These are phyloP conservation scores for Cistogaster globosa DNA, from an alignment of 2,888 invertebrate species.

Conservation along the genomic window DNA sequence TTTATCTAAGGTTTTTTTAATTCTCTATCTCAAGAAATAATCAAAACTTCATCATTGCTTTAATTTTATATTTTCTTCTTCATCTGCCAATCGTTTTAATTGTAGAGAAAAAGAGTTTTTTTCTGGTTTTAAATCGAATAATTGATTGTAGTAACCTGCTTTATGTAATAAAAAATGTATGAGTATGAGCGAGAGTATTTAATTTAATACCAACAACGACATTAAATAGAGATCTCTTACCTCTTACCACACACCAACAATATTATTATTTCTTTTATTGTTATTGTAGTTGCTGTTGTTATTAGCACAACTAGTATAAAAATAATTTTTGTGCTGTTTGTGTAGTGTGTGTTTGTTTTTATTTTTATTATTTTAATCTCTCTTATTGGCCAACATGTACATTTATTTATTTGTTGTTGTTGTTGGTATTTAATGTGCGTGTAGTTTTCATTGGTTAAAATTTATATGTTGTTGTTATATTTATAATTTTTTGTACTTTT, in stretches of 20 bases:
- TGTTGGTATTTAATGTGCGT: slow-evolving; percentile 72
- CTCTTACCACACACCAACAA: slow-evolving; percentile 51
- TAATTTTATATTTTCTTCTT: slow-evolving; percentile 28
- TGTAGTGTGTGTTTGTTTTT: slow-evolving; percentile 22
- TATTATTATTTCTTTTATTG: slow-evolving; percentile 14
- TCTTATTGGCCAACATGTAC: slow-evolving; percentile 70
- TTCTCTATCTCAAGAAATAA: not conserved
- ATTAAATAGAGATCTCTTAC: slow-evolving; percentile 49
- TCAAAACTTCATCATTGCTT: slow-evolving; percentile 23
- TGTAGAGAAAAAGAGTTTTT: slow-evolving; percentile 28
- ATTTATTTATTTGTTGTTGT: slow-evolving; percentile 64
- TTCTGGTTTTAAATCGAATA: slow-evolving; percentile 10
- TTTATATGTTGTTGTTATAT: slow-evolving; percentile 50
- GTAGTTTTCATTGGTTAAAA: slow-evolving; percentile 72
- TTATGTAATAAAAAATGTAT: slow-evolving; percentile 51
- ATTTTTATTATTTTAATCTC: slow-evolving; percentile 69
- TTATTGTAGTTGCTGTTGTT: slow-evolving; percentile 11
- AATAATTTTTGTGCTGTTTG: slow-evolving; percentile 16
- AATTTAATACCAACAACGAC: slow-evolving; percentile 9
- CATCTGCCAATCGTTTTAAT: slow-evolving; percentile 16
- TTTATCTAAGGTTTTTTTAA: not conserved
- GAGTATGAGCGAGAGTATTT: slow-evolving; percentile 20
- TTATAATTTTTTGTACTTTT: slow-evolving; percentile 30
- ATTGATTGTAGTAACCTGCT: slow-evolving; percentile 66
- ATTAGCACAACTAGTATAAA: slow-evolving; percentile 44